Conservation (phyloP, 2,888 invertebrate genomes). For the Andrena fulva region DNA sequence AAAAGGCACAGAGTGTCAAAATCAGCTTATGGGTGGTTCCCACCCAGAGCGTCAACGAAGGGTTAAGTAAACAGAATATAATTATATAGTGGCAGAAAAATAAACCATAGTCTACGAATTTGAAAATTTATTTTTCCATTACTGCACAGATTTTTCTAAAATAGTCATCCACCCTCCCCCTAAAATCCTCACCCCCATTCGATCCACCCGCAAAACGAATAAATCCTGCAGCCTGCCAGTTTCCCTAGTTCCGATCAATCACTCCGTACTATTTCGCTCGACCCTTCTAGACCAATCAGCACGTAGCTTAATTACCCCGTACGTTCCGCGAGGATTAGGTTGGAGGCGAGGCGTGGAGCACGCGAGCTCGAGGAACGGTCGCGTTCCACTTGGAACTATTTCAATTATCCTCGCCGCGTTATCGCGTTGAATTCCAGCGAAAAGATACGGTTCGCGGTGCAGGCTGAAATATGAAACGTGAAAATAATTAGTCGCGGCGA, state of each 20-base stretch:
- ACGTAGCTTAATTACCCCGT: constrained; percentile 21
- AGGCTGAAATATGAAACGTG: constrained; percentile 38
- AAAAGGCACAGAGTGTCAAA: no score
- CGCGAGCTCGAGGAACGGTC: not conserved
- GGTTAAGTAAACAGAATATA: no score
- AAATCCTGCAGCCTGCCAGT: no score
- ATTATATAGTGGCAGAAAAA: no score
- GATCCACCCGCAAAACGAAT: no score
- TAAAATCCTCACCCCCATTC: no score
- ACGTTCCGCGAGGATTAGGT: not conserved
- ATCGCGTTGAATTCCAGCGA: constrained; percentile 40
- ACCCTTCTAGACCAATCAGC: constrained; percentile 21
- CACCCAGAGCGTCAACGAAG: no score
- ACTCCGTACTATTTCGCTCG: not conserved
- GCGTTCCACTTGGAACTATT: constrained; percentile 30
- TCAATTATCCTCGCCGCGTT: constrained; percentile 32
- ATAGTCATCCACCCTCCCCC: no score
- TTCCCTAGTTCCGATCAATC: constrained; percentile 1
- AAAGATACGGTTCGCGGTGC: constrained; percentile 20
- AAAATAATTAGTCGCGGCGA: constrained; percentile 48
- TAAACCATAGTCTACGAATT: no score
- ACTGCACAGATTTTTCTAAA: no score
- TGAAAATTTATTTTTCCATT: no score
- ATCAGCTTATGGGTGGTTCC: no score
- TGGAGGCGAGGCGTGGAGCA: not conserved